Evolutionary conservation across 2,888 invertebrate genomes (phyloP).

Genomic region (Troides helena): DNA sequence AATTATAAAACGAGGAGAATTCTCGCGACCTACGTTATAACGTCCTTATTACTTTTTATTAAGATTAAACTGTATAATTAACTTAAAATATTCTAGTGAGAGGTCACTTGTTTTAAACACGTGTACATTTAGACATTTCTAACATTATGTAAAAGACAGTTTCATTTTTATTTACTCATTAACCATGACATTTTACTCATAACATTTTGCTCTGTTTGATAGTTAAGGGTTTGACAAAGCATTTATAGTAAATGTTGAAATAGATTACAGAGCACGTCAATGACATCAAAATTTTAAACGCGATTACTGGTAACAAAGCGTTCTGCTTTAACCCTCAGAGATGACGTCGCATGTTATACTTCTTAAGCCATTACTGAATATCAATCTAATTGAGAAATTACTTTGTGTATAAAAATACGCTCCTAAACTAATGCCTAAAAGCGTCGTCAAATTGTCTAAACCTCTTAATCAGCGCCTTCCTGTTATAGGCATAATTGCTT

Average conservation of each 20-base stretch:
- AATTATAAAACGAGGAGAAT: slow-evolving; percentile 11
- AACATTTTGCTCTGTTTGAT: background rate
- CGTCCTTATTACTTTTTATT: slow-evolving; percentile 15
- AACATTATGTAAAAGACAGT: background rate
- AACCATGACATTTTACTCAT: background rate
- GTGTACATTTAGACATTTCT: too few relatives aligned
- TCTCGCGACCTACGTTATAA: background rate
- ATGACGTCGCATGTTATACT: background rate
- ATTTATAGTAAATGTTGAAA: background rate
- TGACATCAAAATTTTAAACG: background rate
- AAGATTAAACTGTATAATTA: slow-evolving; percentile 17
- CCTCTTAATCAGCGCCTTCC: too few relatives aligned
- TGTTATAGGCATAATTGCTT: too few relatives aligned
- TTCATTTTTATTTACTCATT: background rate
- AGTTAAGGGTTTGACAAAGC: background rate
- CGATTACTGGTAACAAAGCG: background rate
- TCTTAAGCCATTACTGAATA: background rate
- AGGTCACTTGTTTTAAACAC: background rate
- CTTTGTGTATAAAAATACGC: too few relatives aligned
- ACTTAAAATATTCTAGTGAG: slow-evolving; percentile 10
- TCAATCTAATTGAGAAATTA: too few relatives aligned
- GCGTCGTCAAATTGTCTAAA: too few relatives aligned
- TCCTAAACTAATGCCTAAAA: too few relatives aligned
- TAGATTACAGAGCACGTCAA: background rate
- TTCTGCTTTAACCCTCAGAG: background rate